Evolutionary conservation across 2,888 invertebrate species (phyloP).

Genomic region (Spialia ferax): DNA sequence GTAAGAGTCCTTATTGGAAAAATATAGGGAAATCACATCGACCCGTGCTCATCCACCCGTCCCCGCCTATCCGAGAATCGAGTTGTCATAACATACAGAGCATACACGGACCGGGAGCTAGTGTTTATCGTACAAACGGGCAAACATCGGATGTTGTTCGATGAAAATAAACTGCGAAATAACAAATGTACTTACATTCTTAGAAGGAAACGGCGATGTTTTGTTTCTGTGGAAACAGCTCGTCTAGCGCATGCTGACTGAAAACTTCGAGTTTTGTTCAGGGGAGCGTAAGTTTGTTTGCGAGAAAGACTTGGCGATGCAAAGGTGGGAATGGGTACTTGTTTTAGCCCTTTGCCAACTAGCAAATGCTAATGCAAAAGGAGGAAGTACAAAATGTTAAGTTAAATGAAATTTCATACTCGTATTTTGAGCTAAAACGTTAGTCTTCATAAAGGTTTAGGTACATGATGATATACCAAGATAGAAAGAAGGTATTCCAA

Average conservation of each 20-base stretch:
- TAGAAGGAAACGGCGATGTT: not conserved
- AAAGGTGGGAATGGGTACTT: not conserved
- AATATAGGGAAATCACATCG: conserved; percentile 53
- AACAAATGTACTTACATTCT: not conserved
- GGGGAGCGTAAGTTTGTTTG: not conserved
- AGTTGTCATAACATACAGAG: conserved; percentile 37
- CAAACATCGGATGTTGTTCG: conserved; percentile 33
- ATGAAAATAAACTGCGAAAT: conserved; percentile 20
- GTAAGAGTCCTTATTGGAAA: conserved; percentile 54
- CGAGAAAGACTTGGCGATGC: not conserved
- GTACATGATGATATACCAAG: no score
- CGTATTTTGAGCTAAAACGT: no score
- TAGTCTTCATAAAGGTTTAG: no score
- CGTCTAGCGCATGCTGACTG: not conserved
- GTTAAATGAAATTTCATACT: no score
- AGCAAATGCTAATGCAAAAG: no score
- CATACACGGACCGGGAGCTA: conserved; percentile 18
- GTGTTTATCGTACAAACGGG: conserved; percentile 35
- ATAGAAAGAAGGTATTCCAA: no score
- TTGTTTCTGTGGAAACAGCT: not conserved
- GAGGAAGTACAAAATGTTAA: no score
- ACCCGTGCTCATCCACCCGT: conserved; percentile 43
- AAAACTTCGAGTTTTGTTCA: not conserved
- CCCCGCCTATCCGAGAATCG: conserved; percentile 32
- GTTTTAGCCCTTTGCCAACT: no score